Evolutionary conservation across 1,140 invertebrate species (phyloP).

Genomic region (Micrasema minimum): DNA sequence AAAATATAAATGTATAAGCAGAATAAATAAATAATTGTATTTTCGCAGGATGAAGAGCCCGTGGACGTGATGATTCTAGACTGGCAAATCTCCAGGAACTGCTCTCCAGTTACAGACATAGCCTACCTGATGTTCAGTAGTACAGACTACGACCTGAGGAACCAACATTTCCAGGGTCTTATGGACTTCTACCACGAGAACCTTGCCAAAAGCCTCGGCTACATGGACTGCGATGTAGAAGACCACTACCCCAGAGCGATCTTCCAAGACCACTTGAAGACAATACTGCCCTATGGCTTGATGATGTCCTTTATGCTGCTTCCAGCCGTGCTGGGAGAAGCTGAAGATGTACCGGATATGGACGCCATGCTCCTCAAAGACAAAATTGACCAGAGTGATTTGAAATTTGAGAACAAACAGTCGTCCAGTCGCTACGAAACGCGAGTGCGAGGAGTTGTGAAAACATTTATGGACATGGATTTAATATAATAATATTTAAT

Average conservation of each 20-base stretch:
- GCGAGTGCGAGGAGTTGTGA: constrained; percentile 25
- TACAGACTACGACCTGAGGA: constrained; percentile 63
- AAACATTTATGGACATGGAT: constrained; percentile 22
- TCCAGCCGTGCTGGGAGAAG: constrained; percentile 33
- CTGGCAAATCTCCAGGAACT: constrained; percentile 68
- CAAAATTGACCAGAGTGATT: constrained; percentile 10
- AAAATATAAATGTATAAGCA: too few relatives aligned
- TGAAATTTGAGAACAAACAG: constrained; percentile 34
- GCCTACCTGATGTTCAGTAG: constrained; percentile 70
- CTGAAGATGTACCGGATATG: constrained; percentile 36
- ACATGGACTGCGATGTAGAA: constrained; percentile 60
- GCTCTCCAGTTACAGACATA: constrained; percentile 70
- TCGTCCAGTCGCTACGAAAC: constrained; percentile 6
- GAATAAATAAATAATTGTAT: too few relatives aligned
- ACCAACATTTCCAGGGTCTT: constrained; percentile 62
- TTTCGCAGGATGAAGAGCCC: constrained; percentile 54
- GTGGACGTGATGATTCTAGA: constrained; percentile 67
- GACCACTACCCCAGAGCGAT: constrained; percentile 62
- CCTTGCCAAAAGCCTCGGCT: constrained; percentile 57
- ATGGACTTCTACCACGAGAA: constrained; percentile 69
- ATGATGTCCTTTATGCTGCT: constrained; percentile 37
- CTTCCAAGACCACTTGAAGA: constrained; percentile 59
- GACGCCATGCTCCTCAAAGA: constrained; percentile 28
- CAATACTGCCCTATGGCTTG: constrained; percentile 57
- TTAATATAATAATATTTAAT: constrained; percentile 23